A percentile compares a stretch with the other conserved stretches of the same genome.
These are phyloP conservation scores for Medauroidea extradentata DNA, from an alignment of 1,140 invertebrate species.

Conservation along the genomic window DNA sequence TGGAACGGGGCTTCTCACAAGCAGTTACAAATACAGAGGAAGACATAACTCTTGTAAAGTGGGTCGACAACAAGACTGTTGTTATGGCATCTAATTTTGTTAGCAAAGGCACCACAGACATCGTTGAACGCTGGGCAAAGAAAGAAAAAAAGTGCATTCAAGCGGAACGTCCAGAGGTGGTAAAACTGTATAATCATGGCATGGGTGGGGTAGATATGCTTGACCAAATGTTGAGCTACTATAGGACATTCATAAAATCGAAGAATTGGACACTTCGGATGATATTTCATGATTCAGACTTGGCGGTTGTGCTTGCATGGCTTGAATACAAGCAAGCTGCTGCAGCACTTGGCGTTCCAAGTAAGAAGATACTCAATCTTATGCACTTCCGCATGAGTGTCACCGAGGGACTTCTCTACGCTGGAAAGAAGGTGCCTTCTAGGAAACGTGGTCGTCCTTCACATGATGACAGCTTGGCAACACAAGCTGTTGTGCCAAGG, in stretches of 20 bases:
- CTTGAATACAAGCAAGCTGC: too few species aligned
- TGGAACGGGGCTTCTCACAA: conserved; percentile 3
- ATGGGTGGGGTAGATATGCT: conserved; percentile 42
- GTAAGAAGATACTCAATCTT: too few species aligned
- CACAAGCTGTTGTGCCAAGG: too few species aligned
- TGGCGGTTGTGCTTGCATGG: too few species aligned
- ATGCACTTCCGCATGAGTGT: too few species aligned
- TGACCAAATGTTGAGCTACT: conserved; percentile 29
- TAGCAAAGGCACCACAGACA: conserved; percentile 37
- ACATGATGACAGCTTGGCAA: too few species aligned
- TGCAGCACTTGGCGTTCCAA: too few species aligned
- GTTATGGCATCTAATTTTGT: conserved; percentile 42
- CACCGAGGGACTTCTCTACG: too few species aligned
- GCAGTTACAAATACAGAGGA: too few species aligned
- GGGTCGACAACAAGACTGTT: conserved; percentile 41
- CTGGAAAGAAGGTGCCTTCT: too few species aligned
- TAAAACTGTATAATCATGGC: conserved; percentile 35
- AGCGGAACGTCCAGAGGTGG: conserved; percentile 35
- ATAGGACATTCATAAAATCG: conserved; percentile 28
- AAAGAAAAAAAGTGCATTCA: conserved; percentile 31
- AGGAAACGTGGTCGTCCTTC: too few species aligned
- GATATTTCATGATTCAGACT: too few species aligned
- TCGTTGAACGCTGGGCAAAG: conserved; percentile 35
- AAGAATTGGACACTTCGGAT: conserved; percentile 32
- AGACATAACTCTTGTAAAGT: conserved; percentile 35